These are phyloP conservation scores for Sabatieria punctata DNA, from an alignment of 2,888 invertebrate species.

Conservation along the genomic window DNA sequence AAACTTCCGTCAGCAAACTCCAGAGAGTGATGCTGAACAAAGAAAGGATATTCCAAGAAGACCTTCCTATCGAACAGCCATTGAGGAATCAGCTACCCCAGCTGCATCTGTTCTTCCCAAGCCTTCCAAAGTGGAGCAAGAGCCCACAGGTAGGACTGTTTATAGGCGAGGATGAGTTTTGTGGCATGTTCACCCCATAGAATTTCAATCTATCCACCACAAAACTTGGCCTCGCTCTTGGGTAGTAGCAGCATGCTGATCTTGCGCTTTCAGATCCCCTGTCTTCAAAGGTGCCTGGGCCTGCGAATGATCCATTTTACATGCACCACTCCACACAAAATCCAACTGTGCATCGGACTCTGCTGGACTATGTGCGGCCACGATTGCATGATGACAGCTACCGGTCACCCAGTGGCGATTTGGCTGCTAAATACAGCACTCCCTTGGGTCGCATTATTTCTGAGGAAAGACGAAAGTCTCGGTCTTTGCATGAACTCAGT, in stretches of 20 bases:
- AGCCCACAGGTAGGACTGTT: no score
- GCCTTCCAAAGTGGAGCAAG: no score
- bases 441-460: background rate
- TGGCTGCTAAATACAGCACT: background rate
- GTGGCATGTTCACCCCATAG: no score
- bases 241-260: no score
- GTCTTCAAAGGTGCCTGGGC: no score
- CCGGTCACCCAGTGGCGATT: no score
- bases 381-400: slow-evolving; percentile 6
- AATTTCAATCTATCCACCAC: no score
- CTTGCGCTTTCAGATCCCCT: no score
- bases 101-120: background rate
- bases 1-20: no score
- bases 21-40: background rate
- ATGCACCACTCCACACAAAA: background rate
- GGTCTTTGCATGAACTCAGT: background rate
- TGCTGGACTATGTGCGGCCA: slow-evolving; percentile 5
- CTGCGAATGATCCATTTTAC: background rate
- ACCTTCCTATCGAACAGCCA: slow-evolving; percentile 3
- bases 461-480: background rate
- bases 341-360: background rate
- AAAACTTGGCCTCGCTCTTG: no score
- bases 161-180: no score
- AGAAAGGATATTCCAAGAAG: background rate
- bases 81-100: background rate